Evolutionary conservation across 1,140 invertebrate genomes (phyloP), one percentile per base, ranked within the genome.

Genomic region (Aphelenchoides avenae): DNA sequence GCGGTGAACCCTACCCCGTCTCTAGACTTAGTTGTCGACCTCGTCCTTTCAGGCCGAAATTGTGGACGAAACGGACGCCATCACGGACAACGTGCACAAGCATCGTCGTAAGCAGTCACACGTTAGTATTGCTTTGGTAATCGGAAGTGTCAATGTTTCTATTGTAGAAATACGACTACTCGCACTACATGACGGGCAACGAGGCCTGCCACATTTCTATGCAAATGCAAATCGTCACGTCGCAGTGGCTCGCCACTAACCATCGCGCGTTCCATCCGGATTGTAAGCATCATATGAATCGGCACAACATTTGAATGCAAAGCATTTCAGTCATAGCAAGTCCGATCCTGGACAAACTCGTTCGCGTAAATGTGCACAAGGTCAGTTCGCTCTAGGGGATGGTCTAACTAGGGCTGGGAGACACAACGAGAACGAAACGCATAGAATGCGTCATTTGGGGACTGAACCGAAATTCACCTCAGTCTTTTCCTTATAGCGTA

Each of bases 61-160:
- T 52, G 68, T 81, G 18, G 82, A 83, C 69, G 82, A 83, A 69
- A 81, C 80, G 13, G 82, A 83, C 66, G 73, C 63, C 5, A 52
- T 73, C 1, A 71, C 52, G 13, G 73, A 77, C 39, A 77, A 77
- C 57, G 68, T 75, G 13, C 34, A 63, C 42, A 74, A 31, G 2
- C 13, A 20, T 52, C 2, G 26, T 43, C n/a, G n/a, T n/a, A n/a
- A n/a, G n/a, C n/a, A n/a, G n/a, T n/a, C n/a, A n/a, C n/a, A n/a
- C n/a, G n/a, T n/a, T n/a, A n/a, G n/a, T n/a, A n/a, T n/a, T n/a
- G 24, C 60, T 20, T 27, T 50, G 20, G n/a, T n/a, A n/a, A n/a
- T n/a, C n/a, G n/a, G n/a, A n/a, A n/a, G n/a, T n/a, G n/a, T n/a
- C 44, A 27, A 60, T 33, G 37, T 3, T 24, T n/a, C 44, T 4